Evolutionary conservation across 2,888 invertebrate species (phyloP).

Genomic region (Griposia aprilina): DNA sequence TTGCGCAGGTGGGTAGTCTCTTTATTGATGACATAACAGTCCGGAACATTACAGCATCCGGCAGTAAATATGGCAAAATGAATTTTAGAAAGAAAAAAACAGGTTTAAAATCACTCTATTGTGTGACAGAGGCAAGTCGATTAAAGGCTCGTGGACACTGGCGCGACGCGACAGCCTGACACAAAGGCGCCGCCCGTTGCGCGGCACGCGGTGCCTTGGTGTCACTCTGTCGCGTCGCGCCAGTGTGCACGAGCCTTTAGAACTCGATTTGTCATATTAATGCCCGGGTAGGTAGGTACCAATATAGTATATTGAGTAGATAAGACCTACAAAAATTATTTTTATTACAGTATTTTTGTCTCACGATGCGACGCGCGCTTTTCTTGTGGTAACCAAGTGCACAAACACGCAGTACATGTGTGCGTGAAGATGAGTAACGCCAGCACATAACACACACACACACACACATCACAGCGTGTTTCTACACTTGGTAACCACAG

Average conservation of each 20-base stretch:
- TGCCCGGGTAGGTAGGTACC: background rate
- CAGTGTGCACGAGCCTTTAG: too few species aligned
- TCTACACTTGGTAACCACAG: too few species aligned
- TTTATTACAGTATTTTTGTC: background rate
- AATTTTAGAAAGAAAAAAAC: background rate
- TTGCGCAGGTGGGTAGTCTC: background rate
- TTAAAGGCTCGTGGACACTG: too few species aligned
- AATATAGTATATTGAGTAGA: background rate
- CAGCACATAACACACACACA: too few species aligned
- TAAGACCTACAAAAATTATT: background rate
- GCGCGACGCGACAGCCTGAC: too few species aligned
- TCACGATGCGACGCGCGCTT: background rate
- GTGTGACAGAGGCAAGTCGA: background rate
- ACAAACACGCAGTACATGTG: background rate
- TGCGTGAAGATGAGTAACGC: background rate
- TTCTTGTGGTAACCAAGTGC: background rate
- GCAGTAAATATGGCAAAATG: background rate
- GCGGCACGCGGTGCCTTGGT: too few species aligned
- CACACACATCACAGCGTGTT: too few species aligned
- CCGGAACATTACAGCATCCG: background rate
- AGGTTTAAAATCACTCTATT: background rate
- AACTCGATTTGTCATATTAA: background rate
- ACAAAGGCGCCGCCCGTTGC: too few species aligned
- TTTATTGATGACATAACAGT: conserved; percentile 8
- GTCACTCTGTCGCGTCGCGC: too few species aligned